Evolutionary conservation across 2,113 vertebrate genomes (phyloP).

Genomic region (zebrafish (Danio rerio)): DNA sequence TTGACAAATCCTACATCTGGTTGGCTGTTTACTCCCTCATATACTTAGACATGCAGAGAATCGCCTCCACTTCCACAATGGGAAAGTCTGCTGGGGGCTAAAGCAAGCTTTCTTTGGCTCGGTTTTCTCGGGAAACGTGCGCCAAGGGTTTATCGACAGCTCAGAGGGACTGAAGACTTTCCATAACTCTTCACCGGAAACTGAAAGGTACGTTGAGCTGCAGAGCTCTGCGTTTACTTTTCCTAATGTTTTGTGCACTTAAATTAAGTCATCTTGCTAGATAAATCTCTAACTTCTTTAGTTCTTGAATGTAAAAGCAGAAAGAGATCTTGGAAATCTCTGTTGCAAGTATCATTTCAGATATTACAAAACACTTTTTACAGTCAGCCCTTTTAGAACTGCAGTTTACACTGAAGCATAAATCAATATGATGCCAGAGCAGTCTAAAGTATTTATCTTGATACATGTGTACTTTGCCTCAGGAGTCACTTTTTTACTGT

Average conservation of each 20-base stretch:
- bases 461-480: not conserved
- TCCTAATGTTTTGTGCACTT: not conserved
- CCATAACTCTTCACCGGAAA: slow-evolving; percentile 1
- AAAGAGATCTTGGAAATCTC: no score
- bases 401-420: not conserved
- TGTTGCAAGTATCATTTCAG: no score
- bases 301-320: not conserved
- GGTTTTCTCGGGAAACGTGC: not conserved
- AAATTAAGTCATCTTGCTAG: not conserved
- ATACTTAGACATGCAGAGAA: slow-evolving; percentile 14
- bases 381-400: not conserved
- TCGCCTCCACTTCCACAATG: slow-evolving; percentile 32
- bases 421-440: not conserved
- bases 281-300: not conserved
- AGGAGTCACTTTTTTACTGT: not conserved
- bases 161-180: not conserved
- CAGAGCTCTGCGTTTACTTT: not conserved
- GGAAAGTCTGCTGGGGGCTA: slow-evolving; percentile 32
- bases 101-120: not conserved
- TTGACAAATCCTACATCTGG: slow-evolving; percentile 17
- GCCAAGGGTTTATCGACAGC: not conserved
- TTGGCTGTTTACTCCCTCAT: slow-evolving; percentile 9
- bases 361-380: not conserved
- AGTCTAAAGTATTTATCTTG: not conserved
- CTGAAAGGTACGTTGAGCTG: slow-evolving; percentile 29